phyloP scores from a whole-genome alignment of 2,113 vertebrate genomes.

The Myocastor coypus region DNA sequence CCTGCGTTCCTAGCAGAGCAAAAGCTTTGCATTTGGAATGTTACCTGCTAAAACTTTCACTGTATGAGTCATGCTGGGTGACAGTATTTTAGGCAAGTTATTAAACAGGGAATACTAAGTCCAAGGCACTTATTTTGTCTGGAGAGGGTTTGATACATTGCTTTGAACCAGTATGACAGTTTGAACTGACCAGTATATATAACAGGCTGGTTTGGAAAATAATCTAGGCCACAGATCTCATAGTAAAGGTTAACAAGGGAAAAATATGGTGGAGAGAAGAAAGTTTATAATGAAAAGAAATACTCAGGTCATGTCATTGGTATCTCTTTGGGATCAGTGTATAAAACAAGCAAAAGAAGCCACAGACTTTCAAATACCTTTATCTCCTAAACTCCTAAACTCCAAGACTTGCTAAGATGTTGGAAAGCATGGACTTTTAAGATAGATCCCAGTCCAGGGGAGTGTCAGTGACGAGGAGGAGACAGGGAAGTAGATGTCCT shows the following conservation, averaged over 20 bases:
- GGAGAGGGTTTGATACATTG: not conserved
- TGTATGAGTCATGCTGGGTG: constrained; percentile 63
- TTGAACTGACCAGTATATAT: constrained; percentile 21
- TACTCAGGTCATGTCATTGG: not conserved
- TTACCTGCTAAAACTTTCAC: constrained; percentile 68
- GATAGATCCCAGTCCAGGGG: not conserved
- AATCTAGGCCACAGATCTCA: constrained; percentile 62
- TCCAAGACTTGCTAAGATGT: not conserved
- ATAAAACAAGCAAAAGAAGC: constrained; percentile 22
- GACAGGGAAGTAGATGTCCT: not conserved
- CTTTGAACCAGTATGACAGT: constrained; percentile 42
- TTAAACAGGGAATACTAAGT: constrained; percentile 60
- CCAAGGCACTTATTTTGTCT: constrained; percentile 27
- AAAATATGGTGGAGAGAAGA: constrained; percentile 12
- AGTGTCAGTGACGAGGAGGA: not conserved
- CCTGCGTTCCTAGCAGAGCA: constrained; percentile 40
- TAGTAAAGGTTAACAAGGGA: constrained; percentile 35
- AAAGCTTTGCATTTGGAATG: constrained; percentile 62
- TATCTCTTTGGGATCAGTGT: not conserved
- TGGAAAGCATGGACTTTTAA: constrained; percentile 23
- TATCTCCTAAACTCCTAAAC: not conserved
- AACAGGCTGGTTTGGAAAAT: not conserved
- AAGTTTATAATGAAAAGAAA: not conserved
- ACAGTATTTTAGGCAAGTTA: constrained; percentile 66
- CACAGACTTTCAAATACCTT: not conserved